A percentile compares a stretch with the other conserved stretches of the same genome.
These are phyloP conservation scores for Oryzaephilus surinamensis DNA, from an alignment of 1,140 invertebrate species.

Conservation along the genomic window DNA sequence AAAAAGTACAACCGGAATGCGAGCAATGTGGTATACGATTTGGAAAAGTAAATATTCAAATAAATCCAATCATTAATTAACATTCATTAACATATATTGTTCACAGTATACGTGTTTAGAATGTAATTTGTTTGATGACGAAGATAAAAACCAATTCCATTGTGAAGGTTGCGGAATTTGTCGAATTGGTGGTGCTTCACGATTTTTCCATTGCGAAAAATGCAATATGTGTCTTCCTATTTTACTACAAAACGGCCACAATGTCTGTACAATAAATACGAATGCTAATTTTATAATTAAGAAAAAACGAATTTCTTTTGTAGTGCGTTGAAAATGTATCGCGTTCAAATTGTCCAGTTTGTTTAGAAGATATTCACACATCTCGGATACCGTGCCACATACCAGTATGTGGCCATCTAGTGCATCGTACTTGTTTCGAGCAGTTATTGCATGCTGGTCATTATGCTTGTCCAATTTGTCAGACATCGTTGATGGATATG, in stretches of 20 bases:
- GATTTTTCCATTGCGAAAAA: constrained; percentile 77
- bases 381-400: constrained; percentile 77
- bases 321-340: constrained; percentile 84
- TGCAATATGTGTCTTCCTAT: constrained; percentile 82
- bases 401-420: constrained; percentile 72
- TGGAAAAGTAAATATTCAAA: constrained; percentile 49
- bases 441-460: constrained; percentile 64
- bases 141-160: constrained; percentile 81
- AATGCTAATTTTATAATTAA: no score
- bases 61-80: neutral
- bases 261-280: constrained; percentile 43
- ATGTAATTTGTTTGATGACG: constrained; percentile 83
- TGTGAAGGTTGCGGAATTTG: constrained; percentile 83
- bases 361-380: constrained; percentile 80
- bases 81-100: neutral
- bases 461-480: constrained; percentile 79
- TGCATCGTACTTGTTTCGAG: constrained; percentile 73
- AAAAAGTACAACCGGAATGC: constrained; percentile 68
- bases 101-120: constrained; percentile 72
- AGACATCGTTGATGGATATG: constrained; percentile 77
- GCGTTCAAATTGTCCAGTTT: constrained; percentile 75
- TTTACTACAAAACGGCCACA: constrained; percentile 65
- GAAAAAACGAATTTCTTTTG: constrained; percentile 21
- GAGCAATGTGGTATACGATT: constrained; percentile 62
- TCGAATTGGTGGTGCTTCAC: constrained; percentile 70